Conservation (phyloP, 2,113 vertebrate genomes). For the Mus musculus region GRCm39 chr1:36808001-36808500, state of each 20-base stretch:
- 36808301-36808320: not conserved
- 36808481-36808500: not conserved
- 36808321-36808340: not conserved
- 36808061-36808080: not conserved
- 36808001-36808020: not conserved
- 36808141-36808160: not conserved
- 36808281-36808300: not conserved
- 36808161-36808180: rapidly evolving
- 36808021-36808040: not conserved
- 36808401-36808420: not conserved
- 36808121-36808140: not conserved
- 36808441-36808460: not conserved
- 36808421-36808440: not conserved
- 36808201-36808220: not conserved
- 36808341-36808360: not conserved
- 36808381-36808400: not conserved
- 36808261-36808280: too few species aligned
- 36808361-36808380: not conserved
- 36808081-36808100: not conserved
- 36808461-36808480: not conserved
- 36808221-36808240: not conserved
- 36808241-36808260: not conserved
- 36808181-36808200: too few species aligned
- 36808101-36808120: not conserved
- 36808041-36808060: not conserved